Conservation (phyloP, 2,888 invertebrate species). For the Uropetala carovei region DNA sequence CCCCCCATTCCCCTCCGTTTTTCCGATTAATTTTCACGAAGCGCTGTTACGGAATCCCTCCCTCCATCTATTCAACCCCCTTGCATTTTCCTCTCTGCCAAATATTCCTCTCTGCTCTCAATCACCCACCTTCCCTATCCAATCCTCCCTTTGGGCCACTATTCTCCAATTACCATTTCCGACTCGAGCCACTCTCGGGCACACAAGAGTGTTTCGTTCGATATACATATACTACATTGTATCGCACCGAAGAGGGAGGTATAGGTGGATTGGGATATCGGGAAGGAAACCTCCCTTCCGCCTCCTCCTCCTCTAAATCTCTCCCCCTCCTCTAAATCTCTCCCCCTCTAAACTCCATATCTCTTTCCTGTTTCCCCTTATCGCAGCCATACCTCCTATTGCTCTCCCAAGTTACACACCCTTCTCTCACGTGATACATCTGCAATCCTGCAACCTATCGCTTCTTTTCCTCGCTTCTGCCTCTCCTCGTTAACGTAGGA, state of each 20-base stretch:
- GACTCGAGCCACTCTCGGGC: background rate
- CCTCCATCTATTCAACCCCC: no score
- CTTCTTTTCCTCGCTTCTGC: no score
- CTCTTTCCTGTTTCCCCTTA: background rate
- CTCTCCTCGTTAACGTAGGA: no score
- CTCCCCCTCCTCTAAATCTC: background rate
- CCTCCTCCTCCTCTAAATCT: background rate
- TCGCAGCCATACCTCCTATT: background rate
- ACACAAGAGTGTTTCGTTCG: background rate
- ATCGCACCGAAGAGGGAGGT: background rate
- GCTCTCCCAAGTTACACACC: background rate
- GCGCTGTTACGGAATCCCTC: background rate
- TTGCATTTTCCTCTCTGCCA: background rate
- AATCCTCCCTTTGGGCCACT: background rate
- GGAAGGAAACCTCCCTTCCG: background rate
- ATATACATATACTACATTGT: background rate
- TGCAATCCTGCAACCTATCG: no score
- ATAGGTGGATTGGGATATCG: background rate
- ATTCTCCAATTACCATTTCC: slow-evolving; percentile 1
- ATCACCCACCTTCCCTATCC: background rate
- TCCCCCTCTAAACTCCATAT: background rate
- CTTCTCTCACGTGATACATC: background rate
- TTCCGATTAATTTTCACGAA: background rate
- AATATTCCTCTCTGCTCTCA: background rate
- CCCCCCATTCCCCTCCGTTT: background rate